A percentile compares a stretch with the other conserved stretches of the same genome.
phyloP scores from a whole-genome alignment of 2,797 vertebrate species.

The Fundulus diaphanus region DNA sequence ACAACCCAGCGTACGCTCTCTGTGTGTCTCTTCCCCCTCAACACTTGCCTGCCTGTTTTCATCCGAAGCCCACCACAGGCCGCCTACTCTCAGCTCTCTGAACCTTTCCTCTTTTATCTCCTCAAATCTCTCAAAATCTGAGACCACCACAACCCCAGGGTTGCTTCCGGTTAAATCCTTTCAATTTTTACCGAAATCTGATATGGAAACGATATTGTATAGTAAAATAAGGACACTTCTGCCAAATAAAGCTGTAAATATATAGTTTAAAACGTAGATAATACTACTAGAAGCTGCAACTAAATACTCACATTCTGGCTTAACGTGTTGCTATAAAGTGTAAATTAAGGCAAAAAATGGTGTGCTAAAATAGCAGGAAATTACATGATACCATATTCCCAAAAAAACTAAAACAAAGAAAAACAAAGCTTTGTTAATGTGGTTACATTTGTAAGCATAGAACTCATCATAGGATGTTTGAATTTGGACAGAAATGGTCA shows the following conservation, averaged over 20 bases:
- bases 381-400: not conserved
- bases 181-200: slow-evolving; percentile 19
- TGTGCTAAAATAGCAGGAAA: not conserved
- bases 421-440: not conserved
- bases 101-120: slow-evolving; percentile 54
- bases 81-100: slow-evolving; percentile 65
- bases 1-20: slow-evolving; percentile 58
- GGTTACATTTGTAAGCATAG: too few relatives aligned
- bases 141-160: slow-evolving; percentile 78
- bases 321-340: not conserved
- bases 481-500: not conserved
- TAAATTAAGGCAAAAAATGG: not conserved
- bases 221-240: not conserved
- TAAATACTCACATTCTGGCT: not conserved
- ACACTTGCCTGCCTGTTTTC: slow-evolving; percentile 59
- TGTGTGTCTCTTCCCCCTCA: slow-evolving; percentile 42
- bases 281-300: not conserved
- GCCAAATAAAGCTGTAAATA: not conserved
- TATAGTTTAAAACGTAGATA: not conserved
- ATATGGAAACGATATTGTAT: not conserved
- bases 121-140: slow-evolving; percentile 73
- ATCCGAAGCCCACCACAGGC: slow-evolving; percentile 77
- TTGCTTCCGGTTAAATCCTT: slow-evolving; percentile 41
- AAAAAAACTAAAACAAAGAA: too few relatives aligned
- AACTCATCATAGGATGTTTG: not conserved